phyloP scores from a whole-genome alignment of 2,113 vertebrate species.

The Ictidomys tridecemlineatus region DNA sequence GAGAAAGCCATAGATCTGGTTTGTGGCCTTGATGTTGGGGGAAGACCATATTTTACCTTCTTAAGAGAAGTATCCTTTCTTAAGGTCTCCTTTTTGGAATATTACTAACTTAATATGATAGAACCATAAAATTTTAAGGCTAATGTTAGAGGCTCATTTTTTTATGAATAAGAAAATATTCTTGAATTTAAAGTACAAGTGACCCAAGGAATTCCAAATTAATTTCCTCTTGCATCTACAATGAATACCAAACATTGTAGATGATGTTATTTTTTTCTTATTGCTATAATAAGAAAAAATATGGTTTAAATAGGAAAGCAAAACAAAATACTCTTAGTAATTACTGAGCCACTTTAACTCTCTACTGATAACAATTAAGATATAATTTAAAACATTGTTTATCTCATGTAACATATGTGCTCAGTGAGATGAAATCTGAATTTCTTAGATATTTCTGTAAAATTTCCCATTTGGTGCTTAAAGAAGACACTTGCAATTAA shows the following conservation, averaged over 20 bases:
- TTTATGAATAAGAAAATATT: conserved; percentile 13
- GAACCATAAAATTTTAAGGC: background rate
- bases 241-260: background rate
- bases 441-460: conserved; percentile 59
- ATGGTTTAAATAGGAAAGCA: background rate
- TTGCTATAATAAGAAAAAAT: background rate
- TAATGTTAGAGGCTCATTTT: conserved; percentile 5
- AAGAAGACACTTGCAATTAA: conserved; percentile 7
- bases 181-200: conserved; percentile 37
- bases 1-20: background rate
- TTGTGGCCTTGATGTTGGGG: background rate
- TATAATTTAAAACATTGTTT: conserved; percentile 41
- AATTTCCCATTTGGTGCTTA: conserved; percentile 44
- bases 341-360: background rate
- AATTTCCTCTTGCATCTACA: background rate
- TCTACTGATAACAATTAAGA: background rate
- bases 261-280: background rate
- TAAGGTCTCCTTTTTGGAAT: conserved; percentile 16
- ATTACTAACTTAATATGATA: conserved; percentile 32
- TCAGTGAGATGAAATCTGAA: background rate
- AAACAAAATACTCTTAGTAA: background rate
- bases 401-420: background rate
- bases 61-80: background rate
- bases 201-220: background rate
- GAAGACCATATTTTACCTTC: background rate